phyloP scores from a whole-genome alignment of 2,113 vertebrate species.

The Andinoacara biseriatus region DNA sequence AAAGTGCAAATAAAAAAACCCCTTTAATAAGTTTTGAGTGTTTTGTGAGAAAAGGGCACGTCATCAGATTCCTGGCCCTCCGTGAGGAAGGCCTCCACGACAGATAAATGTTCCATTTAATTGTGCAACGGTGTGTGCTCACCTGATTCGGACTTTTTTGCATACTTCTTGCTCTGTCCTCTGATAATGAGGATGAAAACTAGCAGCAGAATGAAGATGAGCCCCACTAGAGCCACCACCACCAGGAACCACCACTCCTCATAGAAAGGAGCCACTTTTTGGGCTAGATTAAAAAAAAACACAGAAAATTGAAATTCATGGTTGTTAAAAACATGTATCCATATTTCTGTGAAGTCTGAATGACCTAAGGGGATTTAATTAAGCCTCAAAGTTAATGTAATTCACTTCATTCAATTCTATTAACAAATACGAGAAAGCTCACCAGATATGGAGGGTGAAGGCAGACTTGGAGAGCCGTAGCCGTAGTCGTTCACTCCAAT shows the following conservation, averaged over 20 bases:
- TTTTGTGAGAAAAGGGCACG: background rate
- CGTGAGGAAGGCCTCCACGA: background rate
- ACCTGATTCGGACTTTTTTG: constrained; percentile 96
- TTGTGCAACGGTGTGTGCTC: constrained; percentile 40
- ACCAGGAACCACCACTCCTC: constrained; percentile 99
- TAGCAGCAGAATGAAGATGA: constrained; percentile 96
- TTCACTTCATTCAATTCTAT: constrained; percentile 1
- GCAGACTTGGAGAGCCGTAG: constrained; percentile 92
- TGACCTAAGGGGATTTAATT: constrained; percentile 15
- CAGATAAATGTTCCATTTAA: constrained; percentile 7
- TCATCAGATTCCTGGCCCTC: constrained; percentile 1
- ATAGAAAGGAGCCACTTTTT: constrained; percentile 93
- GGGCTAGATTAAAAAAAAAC: constrained; percentile 78
- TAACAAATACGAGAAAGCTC: constrained; percentile 29
- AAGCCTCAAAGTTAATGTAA: constrained; percentile 5
- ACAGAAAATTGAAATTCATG: constrained; percentile 1
- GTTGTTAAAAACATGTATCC: constrained; percentile 10
- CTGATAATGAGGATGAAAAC: constrained; percentile 96
- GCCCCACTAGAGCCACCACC: constrained; percentile 92
- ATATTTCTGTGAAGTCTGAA: constrained; percentile 24
- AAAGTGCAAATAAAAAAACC: constrained; percentile 16
- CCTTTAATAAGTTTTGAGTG: background rate
- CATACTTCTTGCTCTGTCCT: constrained; percentile 95
- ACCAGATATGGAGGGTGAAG: constrained; percentile 96
- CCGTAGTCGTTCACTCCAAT: constrained; percentile 96